Evolutionary conservation across 2,888 invertebrate genomes (phyloP), one percentile per base, ranked within the genome.

Genomic region (Scaeva pyrastri): DNA sequence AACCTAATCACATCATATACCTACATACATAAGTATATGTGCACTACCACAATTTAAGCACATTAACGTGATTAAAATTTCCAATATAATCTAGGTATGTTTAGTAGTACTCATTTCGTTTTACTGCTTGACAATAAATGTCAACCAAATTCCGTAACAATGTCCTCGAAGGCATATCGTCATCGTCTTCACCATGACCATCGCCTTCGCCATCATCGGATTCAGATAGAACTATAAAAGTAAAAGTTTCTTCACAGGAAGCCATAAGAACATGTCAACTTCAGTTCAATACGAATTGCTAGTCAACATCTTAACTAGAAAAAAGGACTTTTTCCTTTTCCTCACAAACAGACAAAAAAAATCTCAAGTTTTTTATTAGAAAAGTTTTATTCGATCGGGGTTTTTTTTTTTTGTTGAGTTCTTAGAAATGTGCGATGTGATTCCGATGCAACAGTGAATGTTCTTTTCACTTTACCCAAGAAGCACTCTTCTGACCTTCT

Each of bases 321-420:
- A 23, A 58, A 66, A 66, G 56, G 64, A 66, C 36, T 66, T 77
- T 81, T 64, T 60, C n/a, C n/a, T 5, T 21, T 14, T 19, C 14
- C 39, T 39, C 52, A 75, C 55, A 70, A 58, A 43, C 5, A 31
- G 2, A 16, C 1, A 0, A 36, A 39, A 14, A 39, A 58, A 39
- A 39, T 16, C 14, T 19, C 12, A 58, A 58, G 39, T 66, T 66
- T 82, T 81, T 82, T 82, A 82, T 82, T 77, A 72, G 72, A 77
- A 82, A 82, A 82, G 72, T 82, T 82, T 66, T 62, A 71, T 66
- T 52, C 82, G 50, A 82, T 77, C 43, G 77, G 19, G 56, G 43
- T 68, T 81, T 21, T 39, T 55, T 16, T 14, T 23, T 23, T 14
- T n/a, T 26, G 26, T 41, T 14, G 14, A n/a, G 14, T 62, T 68